These are phyloP conservation scores for Drosophila silvestris DNA, from an alignment of 2,888 invertebrate genomes.

Conservation along the genomic window DNA sequence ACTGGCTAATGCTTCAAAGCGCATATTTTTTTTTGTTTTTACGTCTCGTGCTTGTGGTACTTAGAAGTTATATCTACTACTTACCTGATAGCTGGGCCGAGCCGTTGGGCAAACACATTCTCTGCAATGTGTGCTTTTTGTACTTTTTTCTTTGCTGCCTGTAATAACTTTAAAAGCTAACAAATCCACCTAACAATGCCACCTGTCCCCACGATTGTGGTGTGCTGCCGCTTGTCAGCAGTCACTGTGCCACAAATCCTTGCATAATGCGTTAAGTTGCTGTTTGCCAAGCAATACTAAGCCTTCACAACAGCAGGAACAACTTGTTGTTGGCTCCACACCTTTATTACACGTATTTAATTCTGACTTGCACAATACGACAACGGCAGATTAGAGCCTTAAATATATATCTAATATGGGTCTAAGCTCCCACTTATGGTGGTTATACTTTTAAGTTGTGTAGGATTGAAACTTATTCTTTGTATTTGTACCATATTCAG, in stretches of 20 bases:
- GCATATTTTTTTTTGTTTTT: not conserved
- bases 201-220: conserved; percentile 8
- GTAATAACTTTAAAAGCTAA: conserved; percentile 74
- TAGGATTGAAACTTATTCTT: not conserved
- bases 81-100: conserved; percentile 27
- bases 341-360: not conserved
- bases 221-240: conserved; percentile 48
- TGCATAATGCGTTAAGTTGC: conserved; percentile 69
- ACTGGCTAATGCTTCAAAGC: conserved; percentile 59
- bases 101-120: conserved; percentile 45
- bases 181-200: conserved; percentile 52
- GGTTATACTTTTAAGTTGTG: not conserved
- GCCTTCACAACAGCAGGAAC: conserved; percentile 43
- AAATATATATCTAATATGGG: not conserved
- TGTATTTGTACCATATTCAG: not conserved
- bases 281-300: conserved; percentile 60
- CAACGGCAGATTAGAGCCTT: not conserved
- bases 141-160: conserved; percentile 28
- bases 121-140: conserved; percentile 7
- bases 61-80: conserved; percentile 53
- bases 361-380: conserved; percentile 3
- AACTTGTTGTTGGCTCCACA: conserved; percentile 29
- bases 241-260: conserved; percentile 59
- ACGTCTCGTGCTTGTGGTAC: conserved; percentile 42
- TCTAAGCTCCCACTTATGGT: not conserved